Conservation (phyloP, 1,140 invertebrate genomes). For the Penaeus chinensis region DNA sequence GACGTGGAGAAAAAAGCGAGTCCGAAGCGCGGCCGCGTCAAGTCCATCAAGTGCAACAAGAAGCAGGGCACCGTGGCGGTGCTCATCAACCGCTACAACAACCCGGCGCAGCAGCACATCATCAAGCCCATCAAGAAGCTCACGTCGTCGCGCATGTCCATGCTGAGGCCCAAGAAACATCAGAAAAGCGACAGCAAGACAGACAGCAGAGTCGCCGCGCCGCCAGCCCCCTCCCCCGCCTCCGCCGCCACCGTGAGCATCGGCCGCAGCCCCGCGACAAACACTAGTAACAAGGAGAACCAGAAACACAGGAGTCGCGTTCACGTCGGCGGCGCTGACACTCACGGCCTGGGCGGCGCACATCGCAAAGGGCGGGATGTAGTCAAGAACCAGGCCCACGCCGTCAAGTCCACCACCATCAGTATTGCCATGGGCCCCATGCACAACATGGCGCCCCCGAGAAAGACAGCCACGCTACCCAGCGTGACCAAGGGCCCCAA, state of each 20-base stretch:
- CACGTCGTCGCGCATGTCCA: constrained; percentile 46
- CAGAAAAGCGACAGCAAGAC: background rate
- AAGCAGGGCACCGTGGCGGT: constrained; percentile 45
- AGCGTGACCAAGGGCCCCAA: too few relatives aligned
- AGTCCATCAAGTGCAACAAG: constrained; percentile 34
- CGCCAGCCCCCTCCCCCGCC: background rate
- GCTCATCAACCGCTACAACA: constrained; percentile 49
- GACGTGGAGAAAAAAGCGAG: constrained; percentile 8
- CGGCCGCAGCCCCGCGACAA: background rate
- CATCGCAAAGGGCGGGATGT: background rate
- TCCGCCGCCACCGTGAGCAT: background rate
- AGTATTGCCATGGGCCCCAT: constrained; percentile 49
- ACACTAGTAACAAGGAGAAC: constrained; percentile 39
- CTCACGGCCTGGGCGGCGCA: background rate
- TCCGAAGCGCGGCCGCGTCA: background rate
- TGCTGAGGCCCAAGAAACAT: constrained; percentile 27
- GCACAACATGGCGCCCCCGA: constrained; percentile 13
- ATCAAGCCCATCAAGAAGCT: constrained; percentile 45
- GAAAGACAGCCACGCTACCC: background rate
- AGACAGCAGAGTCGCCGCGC: too few relatives aligned
- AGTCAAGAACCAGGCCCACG: background rate
- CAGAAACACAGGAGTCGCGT: constrained; percentile 51
- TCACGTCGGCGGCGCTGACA: constrained; percentile 39
- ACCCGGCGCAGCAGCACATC: background rate
- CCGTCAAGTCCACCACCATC: constrained; percentile 52